phyloP scores from a whole-genome alignment of 2,113 vertebrate species.

The Probosciger aterrimus region DNA sequence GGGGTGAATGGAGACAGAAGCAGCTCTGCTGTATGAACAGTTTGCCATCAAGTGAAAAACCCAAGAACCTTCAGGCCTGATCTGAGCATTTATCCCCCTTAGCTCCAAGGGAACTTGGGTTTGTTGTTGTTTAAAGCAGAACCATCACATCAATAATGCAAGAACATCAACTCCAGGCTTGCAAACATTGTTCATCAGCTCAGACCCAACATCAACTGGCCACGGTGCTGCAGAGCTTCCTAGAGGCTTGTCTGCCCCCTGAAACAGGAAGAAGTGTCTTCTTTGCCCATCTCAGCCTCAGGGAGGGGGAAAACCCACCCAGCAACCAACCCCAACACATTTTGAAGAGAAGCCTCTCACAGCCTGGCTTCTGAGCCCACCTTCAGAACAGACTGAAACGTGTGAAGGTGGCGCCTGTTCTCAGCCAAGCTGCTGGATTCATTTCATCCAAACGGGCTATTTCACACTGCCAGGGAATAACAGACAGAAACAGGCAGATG shows the following conservation, averaged over 20 bases:
- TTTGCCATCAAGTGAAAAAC: background rate
- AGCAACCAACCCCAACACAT: background rate
- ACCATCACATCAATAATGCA: background rate
- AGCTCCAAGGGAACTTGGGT: background rate
- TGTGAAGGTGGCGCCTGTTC: background rate
- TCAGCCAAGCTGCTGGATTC: background rate
- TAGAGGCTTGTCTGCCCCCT: background rate
- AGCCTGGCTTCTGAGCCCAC: background rate
- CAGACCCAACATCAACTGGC: background rate
- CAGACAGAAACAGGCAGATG: background rate
- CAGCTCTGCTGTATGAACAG: background rate
- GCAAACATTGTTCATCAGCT: background rate
- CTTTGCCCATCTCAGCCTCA: background rate
- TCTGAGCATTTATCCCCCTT: background rate
- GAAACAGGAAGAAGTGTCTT: background rate
- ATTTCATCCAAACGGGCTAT: background rate
- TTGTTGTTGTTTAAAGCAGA: background rate
- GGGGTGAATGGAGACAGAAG: background rate
- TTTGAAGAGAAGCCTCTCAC: background rate
- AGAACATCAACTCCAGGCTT: background rate
- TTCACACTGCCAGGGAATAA: background rate
- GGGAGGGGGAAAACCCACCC: rapidly evolving
- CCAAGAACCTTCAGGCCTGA: background rate
- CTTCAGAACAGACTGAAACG: background rate
- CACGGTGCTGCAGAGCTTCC: background rate